phyloP scores from a whole-genome alignment of 2,888 invertebrate genomes.

The Chrysotoxum bicinctum region DNA sequence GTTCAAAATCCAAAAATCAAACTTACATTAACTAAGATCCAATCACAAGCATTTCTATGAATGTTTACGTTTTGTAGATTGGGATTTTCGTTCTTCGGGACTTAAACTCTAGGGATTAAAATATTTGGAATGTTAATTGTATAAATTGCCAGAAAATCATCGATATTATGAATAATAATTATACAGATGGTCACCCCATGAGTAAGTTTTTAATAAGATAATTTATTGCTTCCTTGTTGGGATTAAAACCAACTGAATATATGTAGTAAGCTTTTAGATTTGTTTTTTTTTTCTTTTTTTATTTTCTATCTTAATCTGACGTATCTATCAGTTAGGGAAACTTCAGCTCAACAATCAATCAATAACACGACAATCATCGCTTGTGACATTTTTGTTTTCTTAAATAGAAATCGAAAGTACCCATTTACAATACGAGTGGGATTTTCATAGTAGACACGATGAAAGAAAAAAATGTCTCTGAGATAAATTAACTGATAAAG shows the following conservation, averaged over 20 bases:
- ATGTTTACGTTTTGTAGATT: no score
- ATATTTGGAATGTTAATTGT: no score
- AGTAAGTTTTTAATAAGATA: background rate
- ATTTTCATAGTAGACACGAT: background rate
- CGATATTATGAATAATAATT: background rate
- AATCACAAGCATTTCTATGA: no score
- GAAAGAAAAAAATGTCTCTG: background rate
- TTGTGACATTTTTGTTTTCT: background rate
- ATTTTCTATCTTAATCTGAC: background rate
- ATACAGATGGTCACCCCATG: background rate
- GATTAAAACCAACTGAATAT: background rate
- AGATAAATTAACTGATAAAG: constrained; percentile 6
- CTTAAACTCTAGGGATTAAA: no score
- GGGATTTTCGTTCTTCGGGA: no score
- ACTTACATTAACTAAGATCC: no score
- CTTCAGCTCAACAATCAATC: constrained; percentile 9
- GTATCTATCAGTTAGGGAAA: background rate
- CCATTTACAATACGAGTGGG: background rate
- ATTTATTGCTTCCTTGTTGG: background rate
- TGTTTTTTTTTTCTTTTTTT: background rate
- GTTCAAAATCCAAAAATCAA: no score
- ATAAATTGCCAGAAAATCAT: no score
- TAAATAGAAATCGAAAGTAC: background rate
- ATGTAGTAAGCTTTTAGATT: background rate
- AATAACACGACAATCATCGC: background rate